Conservation (phyloP, 2,888 invertebrate species). For the Drosophila aldrichi region DNA sequence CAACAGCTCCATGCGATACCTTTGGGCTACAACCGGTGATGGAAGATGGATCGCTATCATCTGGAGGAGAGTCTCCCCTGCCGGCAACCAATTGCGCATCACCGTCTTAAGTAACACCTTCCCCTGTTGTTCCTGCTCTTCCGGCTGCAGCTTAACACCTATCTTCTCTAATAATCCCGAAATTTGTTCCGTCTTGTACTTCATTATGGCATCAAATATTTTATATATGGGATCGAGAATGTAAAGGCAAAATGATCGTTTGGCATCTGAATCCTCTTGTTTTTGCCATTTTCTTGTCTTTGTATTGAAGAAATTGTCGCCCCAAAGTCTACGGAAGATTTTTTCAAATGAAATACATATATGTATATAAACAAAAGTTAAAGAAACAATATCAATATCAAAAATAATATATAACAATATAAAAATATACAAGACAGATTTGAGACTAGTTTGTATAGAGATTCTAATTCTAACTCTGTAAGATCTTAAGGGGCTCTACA, state of each 20-base stretch:
- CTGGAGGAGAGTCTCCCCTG: conserved; percentile 99
- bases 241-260: conserved; percentile 99
- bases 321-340: conserved; percentile 90
- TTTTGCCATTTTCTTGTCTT: conserved; percentile 99
- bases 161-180: conserved; percentile 92
- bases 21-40: conserved; percentile 99
- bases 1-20: conserved; percentile 99
- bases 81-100: conserved; percentile 99
- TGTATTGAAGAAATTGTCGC: conserved; percentile 99
- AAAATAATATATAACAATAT: no score
- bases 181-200: conserved; percentile 97
- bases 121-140: conserved; percentile 98
- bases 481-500: no score
- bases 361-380: no score
- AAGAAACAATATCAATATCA: no score
- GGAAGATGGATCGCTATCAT: conserved; percentile 99
- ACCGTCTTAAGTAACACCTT: conserved; percentile 98
- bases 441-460: no score
- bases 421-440: no score
- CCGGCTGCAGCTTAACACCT: conserved; percentile 95
- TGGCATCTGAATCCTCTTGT: conserved; percentile 94
- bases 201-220: conserved; percentile 93
- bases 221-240: conserved; percentile 99
- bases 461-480: no score
- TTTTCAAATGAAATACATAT: not conserved